Conservation (phyloP, 2,797 vertebrate species). For the Neopelma chrysocephalum region DNA sequence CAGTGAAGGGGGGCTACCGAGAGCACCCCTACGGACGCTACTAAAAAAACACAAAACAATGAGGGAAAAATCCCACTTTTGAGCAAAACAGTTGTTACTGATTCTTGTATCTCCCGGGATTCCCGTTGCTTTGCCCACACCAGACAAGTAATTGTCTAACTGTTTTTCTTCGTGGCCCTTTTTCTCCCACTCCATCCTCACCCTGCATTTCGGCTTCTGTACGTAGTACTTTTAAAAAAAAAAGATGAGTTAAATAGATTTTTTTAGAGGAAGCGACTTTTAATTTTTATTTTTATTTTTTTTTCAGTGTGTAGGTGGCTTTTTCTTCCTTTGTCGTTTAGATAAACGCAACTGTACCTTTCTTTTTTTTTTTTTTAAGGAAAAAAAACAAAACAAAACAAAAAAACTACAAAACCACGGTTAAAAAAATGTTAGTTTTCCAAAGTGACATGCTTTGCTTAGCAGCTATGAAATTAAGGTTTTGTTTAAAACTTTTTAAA, state of each 20-base stretch:
- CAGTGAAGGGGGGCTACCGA: conserved; percentile 88
- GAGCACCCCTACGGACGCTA: conserved; percentile 97
- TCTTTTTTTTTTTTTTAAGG: conserved; percentile 34
- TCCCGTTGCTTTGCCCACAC: conserved; percentile 95
- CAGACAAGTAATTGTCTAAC: conserved; percentile 99
- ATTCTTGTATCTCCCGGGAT: conserved; percentile 93
- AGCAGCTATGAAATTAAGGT: conserved; percentile 74
- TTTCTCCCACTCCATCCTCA: conserved; percentile 78
- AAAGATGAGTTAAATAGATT: conserved; percentile 79
- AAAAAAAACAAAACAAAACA: conserved; percentile 60
- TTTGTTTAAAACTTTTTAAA: conserved; percentile 76
- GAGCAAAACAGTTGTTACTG: conserved; percentile 86
- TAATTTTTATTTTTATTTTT: conserved; percentile 78
- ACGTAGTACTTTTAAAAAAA: conserved; percentile 74
- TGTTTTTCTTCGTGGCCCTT: conserved; percentile 86
- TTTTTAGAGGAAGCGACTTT: conserved; percentile 79
- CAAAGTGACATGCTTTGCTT: conserved; percentile 80
- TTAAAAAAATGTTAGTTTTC: conserved; percentile 77
- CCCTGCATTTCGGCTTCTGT: conserved; percentile 82
- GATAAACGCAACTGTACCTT: conserved; percentile 78
- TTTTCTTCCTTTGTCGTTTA: conserved; percentile 84
- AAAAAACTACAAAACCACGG: conserved; percentile 67
- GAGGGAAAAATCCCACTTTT: conserved; percentile 78
- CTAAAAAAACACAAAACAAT: conserved; percentile 78
- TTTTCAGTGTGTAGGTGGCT: conserved; percentile 75